Percentiles rank a stretch among this genome's conserved stretches.
Conservation (phyloP, 1,140 invertebrate genomes). For the Spodoptera litura region DNA sequence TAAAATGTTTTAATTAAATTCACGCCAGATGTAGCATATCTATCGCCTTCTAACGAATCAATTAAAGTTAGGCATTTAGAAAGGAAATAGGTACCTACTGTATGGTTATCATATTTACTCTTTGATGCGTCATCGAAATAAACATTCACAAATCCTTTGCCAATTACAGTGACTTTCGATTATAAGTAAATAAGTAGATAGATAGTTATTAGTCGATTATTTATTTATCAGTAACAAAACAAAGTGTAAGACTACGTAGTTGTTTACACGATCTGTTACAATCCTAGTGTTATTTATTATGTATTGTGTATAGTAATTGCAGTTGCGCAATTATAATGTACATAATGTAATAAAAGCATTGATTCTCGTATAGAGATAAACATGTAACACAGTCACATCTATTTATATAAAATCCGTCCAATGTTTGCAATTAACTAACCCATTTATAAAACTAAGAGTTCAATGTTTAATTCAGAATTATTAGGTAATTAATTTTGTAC, state of each 20-base stretch:
- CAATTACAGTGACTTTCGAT: background rate
- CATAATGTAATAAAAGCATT: conserved; percentile 32
- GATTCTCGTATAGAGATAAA: conserved; percentile 36
- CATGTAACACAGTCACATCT: background rate
- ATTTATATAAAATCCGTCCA: background rate
- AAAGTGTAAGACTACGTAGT: conserved; percentile 6
- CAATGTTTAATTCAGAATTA: conserved; percentile 5
- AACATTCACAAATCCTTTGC: background rate
- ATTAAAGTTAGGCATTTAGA: too few species aligned
- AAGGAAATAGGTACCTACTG: too few species aligned
- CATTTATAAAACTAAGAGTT: background rate
- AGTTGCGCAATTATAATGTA: conserved; percentile 28
- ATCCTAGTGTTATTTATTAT: conserved; percentile 33
- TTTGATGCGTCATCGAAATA: background rate
- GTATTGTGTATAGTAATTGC: conserved; percentile 16
- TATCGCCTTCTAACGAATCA: too few species aligned
- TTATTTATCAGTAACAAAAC: conserved; percentile 9
- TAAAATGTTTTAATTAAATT: too few species aligned
- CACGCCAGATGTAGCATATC: too few species aligned
- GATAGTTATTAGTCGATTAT: background rate
- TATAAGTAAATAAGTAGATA: background rate
- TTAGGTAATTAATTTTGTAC: background rate
- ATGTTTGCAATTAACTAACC: background rate
- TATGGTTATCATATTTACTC: too few species aligned
- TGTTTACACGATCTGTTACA: conserved; percentile 17